Evolutionary conservation across 2,888 invertebrate species (phyloP), one percentile per base, ranked within the genome.

Genomic region (Stenurella melanura): DNA sequence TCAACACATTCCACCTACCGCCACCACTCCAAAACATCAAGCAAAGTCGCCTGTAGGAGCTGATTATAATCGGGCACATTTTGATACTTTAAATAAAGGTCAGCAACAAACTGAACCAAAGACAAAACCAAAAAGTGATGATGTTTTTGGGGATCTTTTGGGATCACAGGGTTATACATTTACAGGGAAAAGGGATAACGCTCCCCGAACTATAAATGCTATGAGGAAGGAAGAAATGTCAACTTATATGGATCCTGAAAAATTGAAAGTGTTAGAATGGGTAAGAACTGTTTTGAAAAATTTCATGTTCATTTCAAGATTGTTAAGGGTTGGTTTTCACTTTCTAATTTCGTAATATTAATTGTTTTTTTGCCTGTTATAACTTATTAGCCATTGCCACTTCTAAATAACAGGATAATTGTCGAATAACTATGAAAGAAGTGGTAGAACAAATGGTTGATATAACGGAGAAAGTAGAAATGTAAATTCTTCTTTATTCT

Each of bases 91-190:
- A 11, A 84, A 85, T 68, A 86, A 85, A 61, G 86, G 82, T 42
- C 78, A 80, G 64, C 72, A 4, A 81, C 80, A 12, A 87, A 81
- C 80, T 42, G 82, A 82, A 34, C 63, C 63, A 38, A 81, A 83
- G 69, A 26, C 67, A 3, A 87, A 88, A 0, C 90, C 90, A 80
- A 92, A 91, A 83, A 87, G 92, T 0, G 91, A 90, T 10, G 96
- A 97, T 87, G 95, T 97, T 30, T 98, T 98, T 90, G 97, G 96
- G 19, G 98, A 98, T 89, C 91, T 98, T 18, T 91, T 98, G 11
- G 98, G 97, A 15, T 95, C 95, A 82, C 97, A 97, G 87, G 96
- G 96, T 0, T 97, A 97, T 87, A 94, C 94, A 80, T 96, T 97
- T 89, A 90, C 93, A 7, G 93, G 94, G 64, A 95, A 94, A 84